These are phyloP conservation scores for Julus scandinavius DNA, from an alignment of 2,888 invertebrate species.

Conservation along the genomic window DNA sequence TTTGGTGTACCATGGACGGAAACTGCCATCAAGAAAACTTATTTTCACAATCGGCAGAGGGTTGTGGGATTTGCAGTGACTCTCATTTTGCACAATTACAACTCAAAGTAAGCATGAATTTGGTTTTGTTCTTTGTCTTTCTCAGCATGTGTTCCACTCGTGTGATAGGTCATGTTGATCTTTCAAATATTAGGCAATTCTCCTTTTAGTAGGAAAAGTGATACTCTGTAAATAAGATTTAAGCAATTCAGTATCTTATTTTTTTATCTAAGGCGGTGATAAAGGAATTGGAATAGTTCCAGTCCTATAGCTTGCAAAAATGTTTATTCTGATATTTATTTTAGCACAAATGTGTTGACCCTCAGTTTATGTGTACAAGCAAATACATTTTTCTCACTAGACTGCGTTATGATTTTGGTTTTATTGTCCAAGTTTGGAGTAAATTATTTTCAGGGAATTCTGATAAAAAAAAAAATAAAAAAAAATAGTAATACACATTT, in stretches of 20 bases:
- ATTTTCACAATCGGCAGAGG: slow-evolving; percentile 82
- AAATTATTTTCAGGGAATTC: no score
- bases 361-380: no score
- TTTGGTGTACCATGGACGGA: slow-evolving; percentile 92
- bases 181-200: no score
- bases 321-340: slow-evolving; percentile 54
- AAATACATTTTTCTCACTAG: no score
- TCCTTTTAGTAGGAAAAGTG: no score
- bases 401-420: no score
- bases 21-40: slow-evolving; percentile 89
- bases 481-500: no score
- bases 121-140: neutral
- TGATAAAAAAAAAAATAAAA: no score
- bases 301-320: slow-evolving; percentile 52
- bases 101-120: slow-evolving; percentile 74
- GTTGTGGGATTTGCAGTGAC: slow-evolving; percentile 92
- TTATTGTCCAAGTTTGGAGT: no score
- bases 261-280: neutral
- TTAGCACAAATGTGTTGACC: neutral
- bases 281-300: slow-evolving; percentile 24
- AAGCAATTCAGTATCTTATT: slow-evolving; percentile 3
- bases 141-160: neutral
- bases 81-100: slow-evolving; percentile 82
- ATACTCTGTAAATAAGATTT: neutral
- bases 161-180: neutral